Conservation (phyloP, 2,888 invertebrate genomes). For the Eupeodes latifasciatus region DNA sequence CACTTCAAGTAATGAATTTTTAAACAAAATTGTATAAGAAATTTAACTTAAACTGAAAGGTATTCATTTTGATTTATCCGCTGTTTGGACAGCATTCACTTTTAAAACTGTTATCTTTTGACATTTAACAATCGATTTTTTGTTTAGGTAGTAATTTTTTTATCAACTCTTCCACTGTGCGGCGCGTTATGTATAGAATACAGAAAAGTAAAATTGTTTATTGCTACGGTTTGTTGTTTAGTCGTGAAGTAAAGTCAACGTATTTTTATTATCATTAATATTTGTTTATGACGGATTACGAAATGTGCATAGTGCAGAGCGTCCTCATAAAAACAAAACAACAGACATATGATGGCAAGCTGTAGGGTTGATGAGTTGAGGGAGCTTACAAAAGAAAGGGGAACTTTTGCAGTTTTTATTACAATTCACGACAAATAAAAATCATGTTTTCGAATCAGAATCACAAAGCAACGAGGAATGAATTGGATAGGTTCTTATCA, state of each 20-base stretch:
- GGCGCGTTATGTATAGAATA: constrained; percentile 30
- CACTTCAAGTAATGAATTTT: no score
- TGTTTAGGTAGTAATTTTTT: not conserved
- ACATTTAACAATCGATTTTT: no score
- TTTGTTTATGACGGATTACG: constrained; percentile 41
- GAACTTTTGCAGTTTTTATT: constrained; percentile 39
- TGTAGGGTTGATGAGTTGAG: not conserved
- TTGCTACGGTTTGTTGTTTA: constrained; percentile 53
- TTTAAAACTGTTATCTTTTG: no score
- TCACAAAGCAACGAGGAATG: constrained; percentile 17
- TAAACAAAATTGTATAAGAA: no score
- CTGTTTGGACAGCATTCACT: no score
- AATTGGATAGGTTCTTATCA: constrained; percentile 64
- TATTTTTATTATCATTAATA: constrained; percentile 27
- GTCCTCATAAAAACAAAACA: not conserved
- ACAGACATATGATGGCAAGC: no score
- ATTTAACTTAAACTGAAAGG: no score
- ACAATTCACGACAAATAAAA: constrained; percentile 9
- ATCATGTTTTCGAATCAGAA: constrained; percentile 23
- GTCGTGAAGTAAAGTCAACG: constrained; percentile 23
- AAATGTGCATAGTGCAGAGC: constrained; percentile 50
- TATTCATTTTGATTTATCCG: no score
- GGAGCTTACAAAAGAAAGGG: not conserved
- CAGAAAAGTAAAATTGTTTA: constrained; percentile 62
- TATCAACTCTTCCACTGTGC: constrained; percentile 1